Conservation (phyloP, 2,888 invertebrate genomes). For the Ernsta delagoae region DNA sequence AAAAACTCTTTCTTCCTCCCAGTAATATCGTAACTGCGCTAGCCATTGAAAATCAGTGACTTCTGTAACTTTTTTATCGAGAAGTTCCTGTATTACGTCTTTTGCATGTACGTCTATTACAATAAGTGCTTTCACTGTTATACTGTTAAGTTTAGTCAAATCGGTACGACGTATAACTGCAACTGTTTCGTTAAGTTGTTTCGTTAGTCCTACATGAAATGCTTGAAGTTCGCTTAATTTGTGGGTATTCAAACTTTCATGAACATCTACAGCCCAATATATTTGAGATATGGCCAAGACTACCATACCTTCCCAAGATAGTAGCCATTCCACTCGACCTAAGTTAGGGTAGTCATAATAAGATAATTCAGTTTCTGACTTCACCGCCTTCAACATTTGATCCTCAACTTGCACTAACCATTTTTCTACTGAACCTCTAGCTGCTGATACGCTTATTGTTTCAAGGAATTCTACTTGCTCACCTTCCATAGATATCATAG, state of each 20-base stretch:
- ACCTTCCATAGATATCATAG: slow-evolving; percentile 91
- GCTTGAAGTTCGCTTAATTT: slow-evolving; percentile 82
- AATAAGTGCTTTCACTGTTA: slow-evolving; percentile 92
- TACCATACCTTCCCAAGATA: slow-evolving; percentile 93
- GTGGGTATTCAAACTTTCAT: slow-evolving; percentile 86
- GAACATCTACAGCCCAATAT: slow-evolving; percentile 93
- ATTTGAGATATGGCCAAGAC: slow-evolving; percentile 92
- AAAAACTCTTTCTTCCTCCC: slow-evolving; percentile 87
- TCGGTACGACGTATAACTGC: slow-evolving; percentile 88
- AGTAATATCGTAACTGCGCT: slow-evolving; percentile 92
- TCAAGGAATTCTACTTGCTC: slow-evolving; percentile 88
- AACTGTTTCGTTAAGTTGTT: slow-evolving; percentile 90
- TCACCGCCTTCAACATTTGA: slow-evolving; percentile 90
- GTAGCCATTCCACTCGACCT: slow-evolving; percentile 88
- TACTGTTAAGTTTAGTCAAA: slow-evolving; percentile 88
- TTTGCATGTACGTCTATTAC: slow-evolving; percentile 94
- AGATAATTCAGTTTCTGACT: slow-evolving; percentile 88
- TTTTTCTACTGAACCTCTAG: slow-evolving; percentile 93
- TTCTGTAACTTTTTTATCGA: slow-evolving; percentile 86
- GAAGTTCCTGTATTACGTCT: slow-evolving; percentile 89
- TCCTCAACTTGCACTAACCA: slow-evolving; percentile 94
- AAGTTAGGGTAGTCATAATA: slow-evolving; percentile 86
- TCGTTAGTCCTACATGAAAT: slow-evolving; percentile 82
- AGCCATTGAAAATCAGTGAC: slow-evolving; percentile 94
- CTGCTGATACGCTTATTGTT: slow-evolving; percentile 88